These are phyloP conservation scores for Potamarius usumacintae DNA, from an alignment of 2,113 vertebrate genomes.

Conservation along the genomic window DNA sequence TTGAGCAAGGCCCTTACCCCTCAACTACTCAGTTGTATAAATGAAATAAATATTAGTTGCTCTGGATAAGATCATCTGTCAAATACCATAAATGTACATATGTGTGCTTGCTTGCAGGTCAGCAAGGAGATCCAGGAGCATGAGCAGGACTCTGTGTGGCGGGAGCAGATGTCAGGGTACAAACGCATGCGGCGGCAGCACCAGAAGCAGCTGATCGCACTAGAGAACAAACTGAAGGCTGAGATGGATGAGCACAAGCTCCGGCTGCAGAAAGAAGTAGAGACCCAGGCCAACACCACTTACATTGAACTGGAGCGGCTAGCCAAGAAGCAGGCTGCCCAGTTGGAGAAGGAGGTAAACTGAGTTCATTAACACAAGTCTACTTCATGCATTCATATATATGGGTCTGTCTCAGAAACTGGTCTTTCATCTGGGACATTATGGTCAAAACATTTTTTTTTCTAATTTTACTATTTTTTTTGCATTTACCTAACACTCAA, in stretches of 20 bases:
- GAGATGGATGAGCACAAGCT: conserved; percentile 99
- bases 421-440: too few species aligned
- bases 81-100: too few species aligned
- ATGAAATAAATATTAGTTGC: too few species aligned
- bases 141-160: conserved; percentile 99
- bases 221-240: conserved; percentile 99
- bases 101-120: conserved; percentile 35
- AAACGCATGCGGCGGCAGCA: conserved; percentile 99
- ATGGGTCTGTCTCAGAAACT: too few species aligned
- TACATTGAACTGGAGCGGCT: conserved; percentile 99
- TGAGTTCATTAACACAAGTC: neutral
- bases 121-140: conserved; percentile 94
- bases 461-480: too few species aligned
- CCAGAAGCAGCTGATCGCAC: conserved; percentile 99
- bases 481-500: too few species aligned
- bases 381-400: neutral
- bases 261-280: conserved; percentile 98
- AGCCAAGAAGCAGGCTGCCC: conserved; percentile 91
- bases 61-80: too few species aligned
- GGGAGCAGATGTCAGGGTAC: conserved; percentile 99
- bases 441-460: too few species aligned
- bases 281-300: conserved; percentile 98
- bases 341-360: conserved; percentile 93
- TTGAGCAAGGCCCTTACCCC: too few species aligned
- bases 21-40: too few species aligned